Conservation (phyloP, 2,113 vertebrate genomes). For the Motacilla tschutschensis region DNA sequence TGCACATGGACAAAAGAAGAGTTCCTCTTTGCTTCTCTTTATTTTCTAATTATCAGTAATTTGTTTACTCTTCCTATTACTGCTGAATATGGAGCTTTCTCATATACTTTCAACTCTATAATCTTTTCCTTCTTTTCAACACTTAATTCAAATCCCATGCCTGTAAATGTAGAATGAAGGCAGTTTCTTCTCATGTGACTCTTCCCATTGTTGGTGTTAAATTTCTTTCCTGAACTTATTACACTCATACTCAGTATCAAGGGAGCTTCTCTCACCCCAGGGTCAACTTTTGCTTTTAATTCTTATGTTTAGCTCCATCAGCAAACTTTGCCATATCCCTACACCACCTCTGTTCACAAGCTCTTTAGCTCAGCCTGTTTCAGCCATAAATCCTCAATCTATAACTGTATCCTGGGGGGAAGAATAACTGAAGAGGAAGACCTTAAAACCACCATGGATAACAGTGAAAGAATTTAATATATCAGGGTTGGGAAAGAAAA, state of each 20-base stretch:
- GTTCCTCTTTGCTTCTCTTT: background rate
- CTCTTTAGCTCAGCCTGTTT: background rate
- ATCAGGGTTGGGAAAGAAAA: background rate
- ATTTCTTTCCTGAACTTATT: background rate
- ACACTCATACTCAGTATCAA: background rate
- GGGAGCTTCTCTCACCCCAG: background rate
- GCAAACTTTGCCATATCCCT: background rate
- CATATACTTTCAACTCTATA: background rate
- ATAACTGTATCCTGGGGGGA: background rate
- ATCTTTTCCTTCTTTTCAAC: background rate
- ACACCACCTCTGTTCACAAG: background rate
- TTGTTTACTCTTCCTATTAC: background rate
- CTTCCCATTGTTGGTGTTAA: background rate
- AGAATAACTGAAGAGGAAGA: conserved; percentile 3
- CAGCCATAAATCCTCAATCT: background rate
- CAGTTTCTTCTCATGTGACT: background rate
- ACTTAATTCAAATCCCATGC: background rate
- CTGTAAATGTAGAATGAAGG: background rate
- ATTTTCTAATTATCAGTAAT: background rate
- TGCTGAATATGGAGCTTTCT: background rate
- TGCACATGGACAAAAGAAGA: background rate
- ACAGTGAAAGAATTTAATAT: conserved; percentile 22
- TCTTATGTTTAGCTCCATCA: background rate
- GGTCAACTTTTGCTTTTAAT: background rate
- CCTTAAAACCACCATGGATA: background rate